phyloP scores from a whole-genome alignment of 2,797 vertebrate species.

The Lemur catta region DNA sequence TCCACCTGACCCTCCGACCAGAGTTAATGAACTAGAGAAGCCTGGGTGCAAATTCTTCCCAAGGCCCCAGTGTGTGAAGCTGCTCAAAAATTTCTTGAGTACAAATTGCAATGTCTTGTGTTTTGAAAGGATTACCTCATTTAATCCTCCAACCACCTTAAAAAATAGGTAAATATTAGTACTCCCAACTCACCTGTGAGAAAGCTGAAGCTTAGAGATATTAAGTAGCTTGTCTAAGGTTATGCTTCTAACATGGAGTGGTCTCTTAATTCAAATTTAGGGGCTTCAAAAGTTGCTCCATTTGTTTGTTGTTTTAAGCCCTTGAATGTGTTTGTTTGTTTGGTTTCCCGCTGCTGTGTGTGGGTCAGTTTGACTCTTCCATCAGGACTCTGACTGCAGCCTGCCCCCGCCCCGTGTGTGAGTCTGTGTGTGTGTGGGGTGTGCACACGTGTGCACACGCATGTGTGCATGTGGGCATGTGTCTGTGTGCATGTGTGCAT shows the following conservation, averaged over 20 bases:
- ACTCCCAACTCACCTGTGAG: background rate
- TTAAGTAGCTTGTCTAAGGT: background rate
- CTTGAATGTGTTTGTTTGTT: background rate
- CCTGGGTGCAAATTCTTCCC: background rate
- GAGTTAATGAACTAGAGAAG: background rate
- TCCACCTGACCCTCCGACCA: background rate
- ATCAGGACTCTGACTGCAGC: background rate
- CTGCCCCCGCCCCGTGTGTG: background rate
- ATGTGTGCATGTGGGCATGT: too few species aligned
- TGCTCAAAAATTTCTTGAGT: background rate
- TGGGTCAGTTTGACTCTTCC: background rate
- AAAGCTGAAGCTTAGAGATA: background rate
- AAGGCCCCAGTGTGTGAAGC: background rate
- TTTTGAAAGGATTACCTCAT: background rate
- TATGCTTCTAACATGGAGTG: background rate
- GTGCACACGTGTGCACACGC: too few species aligned
- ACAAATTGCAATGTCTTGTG: background rate
- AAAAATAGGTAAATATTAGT: background rate
- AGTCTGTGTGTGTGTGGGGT: fast-evolving
- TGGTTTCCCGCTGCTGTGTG: background rate
- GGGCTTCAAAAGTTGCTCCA: background rate
- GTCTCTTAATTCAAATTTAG: background rate
- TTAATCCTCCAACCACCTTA: background rate
- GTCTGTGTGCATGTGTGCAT: too few species aligned
- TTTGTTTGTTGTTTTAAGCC: background rate